These are phyloP conservation scores for Perizoma affinitatum DNA, from an alignment of 2,888 invertebrate species.

Conservation along the genomic window DNA sequence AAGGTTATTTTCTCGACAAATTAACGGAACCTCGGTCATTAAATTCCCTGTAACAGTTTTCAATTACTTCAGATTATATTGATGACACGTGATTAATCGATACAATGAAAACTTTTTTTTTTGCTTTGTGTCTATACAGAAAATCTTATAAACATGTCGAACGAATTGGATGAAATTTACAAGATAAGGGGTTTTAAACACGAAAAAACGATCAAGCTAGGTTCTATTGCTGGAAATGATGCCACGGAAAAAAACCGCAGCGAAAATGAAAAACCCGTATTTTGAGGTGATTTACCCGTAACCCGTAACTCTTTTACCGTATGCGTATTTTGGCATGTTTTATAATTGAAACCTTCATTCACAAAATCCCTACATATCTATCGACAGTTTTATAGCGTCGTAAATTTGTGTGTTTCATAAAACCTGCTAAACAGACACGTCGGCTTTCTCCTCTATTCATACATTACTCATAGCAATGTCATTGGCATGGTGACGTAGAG, in stretches of 20 bases:
- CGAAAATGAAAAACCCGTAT: too few relatives aligned
- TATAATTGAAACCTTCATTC: constrained; percentile 15
- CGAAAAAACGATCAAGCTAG: too few relatives aligned
- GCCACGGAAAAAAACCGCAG: too few relatives aligned
- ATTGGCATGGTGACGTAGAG: constrained; percentile 38
- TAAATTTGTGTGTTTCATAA: constrained; percentile 43
- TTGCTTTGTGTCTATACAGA: too few relatives aligned
- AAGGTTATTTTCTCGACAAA: constrained; percentile 44
- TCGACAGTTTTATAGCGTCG: constrained; percentile 21
- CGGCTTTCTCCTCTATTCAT: constrained; percentile 65
- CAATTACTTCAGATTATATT: constrained; percentile 5
- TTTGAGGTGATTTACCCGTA: too few relatives aligned
- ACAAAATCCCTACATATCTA: constrained; percentile 5
- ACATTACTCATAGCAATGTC: constrained; percentile 49
- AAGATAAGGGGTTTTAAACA: too few relatives aligned
- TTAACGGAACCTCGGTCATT: constrained; percentile 27
- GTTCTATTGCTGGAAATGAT: too few relatives aligned
- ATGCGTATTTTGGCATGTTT: neutral
- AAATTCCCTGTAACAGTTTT: constrained; percentile 3
- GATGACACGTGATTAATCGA: neutral
- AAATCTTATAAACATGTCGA: too few relatives aligned
- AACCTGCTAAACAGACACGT: constrained; percentile 53
- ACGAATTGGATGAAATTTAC: too few relatives aligned
- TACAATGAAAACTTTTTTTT: too few relatives aligned
- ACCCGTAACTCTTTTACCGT: too few relatives aligned